Conservation (phyloP, 2,797 vertebrate species). For the Myotis pilosus region DNA sequence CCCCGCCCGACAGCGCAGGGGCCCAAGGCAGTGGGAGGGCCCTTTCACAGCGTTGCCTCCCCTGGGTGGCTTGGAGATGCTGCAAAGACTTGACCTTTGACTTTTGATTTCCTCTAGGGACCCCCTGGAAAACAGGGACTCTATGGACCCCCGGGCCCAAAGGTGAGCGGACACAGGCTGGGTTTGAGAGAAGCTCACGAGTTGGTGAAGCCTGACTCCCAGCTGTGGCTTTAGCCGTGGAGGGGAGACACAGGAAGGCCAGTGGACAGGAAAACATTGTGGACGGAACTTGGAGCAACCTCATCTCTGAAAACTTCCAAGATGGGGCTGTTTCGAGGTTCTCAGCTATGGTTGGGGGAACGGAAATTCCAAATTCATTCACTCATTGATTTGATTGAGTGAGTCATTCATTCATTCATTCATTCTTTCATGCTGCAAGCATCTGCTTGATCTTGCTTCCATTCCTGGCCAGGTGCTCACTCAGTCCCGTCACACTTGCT, state of each 20-base stretch:
- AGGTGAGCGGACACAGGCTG: constrained; percentile 84
- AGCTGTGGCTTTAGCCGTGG: not conserved
- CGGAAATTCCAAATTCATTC: not conserved
- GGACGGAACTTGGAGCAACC: not conserved
- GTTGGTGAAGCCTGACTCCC: not conserved
- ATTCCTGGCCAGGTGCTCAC: not conserved
- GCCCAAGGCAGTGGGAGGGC: no score
- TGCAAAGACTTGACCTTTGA: not conserved
- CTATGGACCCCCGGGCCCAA: constrained; percentile 87
- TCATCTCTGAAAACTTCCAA: not conserved
- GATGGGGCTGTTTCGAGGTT: not conserved
- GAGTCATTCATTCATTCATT: not conserved
- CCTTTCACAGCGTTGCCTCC: not conserved
- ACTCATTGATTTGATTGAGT: not conserved
- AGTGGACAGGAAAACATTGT: not conserved
- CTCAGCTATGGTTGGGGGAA: not conserved
- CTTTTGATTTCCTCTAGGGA: constrained; percentile 85
- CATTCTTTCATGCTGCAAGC: not conserved
- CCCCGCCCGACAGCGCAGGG: not conserved
- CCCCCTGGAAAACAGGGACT: constrained; percentile 88
- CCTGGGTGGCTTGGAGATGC: no score
- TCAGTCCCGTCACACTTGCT: not conserved
- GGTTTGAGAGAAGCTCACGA: not conserved
- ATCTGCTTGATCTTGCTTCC: not conserved
- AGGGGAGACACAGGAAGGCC: not conserved